Evolutionary conservation across 2,113 vertebrate genomes (phyloP).

Genomic region (Bubo scandiacus): DNA sequence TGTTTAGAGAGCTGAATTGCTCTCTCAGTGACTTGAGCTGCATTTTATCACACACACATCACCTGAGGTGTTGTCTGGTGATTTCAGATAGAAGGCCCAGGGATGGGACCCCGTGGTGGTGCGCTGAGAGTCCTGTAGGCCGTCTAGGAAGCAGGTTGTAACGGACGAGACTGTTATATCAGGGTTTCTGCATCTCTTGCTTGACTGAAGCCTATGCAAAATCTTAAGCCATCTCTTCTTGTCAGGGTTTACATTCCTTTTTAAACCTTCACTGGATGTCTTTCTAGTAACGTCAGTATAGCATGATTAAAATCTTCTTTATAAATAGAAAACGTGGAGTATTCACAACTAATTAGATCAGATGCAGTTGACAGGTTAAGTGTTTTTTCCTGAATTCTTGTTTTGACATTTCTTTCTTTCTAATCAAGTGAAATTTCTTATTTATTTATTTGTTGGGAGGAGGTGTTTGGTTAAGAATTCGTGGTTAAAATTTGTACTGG

Average conservation of each 20-base stretch:
- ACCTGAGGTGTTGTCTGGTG: not conserved
- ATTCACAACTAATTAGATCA: not conserved
- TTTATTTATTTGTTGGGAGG: not conserved
- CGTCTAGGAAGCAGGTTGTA: not conserved
- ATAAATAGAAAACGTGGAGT: not conserved
- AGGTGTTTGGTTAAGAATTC: slow-evolving; percentile 59
- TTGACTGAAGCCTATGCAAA: not conserved
- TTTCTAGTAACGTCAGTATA: not conserved
- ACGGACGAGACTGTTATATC: not conserved
- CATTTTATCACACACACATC: not conserved
- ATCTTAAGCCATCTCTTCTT: not conserved
- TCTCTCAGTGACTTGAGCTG: not conserved
- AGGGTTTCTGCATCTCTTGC: not conserved
- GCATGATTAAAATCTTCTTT: not conserved
- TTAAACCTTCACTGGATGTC: not conserved
- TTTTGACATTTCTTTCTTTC: slow-evolving; percentile 14
- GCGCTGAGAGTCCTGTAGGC: not conserved
- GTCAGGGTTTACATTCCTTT: not conserved
- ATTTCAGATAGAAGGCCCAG: not conserved
- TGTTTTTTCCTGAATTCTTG: not conserved
- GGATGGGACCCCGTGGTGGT: not conserved
- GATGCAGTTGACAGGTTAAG: not conserved
- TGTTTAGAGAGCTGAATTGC: not conserved
- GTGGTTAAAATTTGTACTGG: slow-evolving; percentile 66
- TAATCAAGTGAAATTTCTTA: slow-evolving; percentile 5